These are phyloP conservation scores for Bombus consobrinus DNA, from an alignment of 1,140 invertebrate genomes.

Conservation along the genomic window DNA sequence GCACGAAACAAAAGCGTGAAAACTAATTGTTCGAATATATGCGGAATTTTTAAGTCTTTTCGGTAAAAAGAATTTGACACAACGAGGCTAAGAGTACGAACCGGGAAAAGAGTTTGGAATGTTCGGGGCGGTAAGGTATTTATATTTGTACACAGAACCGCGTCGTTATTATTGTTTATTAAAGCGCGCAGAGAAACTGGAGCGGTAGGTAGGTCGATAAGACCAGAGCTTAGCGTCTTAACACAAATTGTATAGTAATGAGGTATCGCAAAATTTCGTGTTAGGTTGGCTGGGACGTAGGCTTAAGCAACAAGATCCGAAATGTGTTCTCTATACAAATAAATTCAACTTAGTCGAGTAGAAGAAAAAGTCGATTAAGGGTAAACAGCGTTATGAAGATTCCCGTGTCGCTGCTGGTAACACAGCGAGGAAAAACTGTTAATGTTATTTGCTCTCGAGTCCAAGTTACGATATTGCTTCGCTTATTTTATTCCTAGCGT, in stretches of 20 bases:
- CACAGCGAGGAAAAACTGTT: neutral
- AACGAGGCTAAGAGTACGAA: neutral
- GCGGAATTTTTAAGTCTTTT: neutral
- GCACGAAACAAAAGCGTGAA: rapidly evolving
- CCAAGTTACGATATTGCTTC: neutral
- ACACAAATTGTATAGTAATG: conserved; percentile 43
- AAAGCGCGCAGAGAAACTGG: neutral
- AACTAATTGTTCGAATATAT: neutral
- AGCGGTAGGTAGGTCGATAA: neutral
- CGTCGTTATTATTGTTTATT: conserved; percentile 25
- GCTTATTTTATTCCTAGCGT: neutral
- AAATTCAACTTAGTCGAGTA: conserved; percentile 1
- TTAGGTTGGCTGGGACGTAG: neutral
- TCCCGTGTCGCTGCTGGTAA: neutral
- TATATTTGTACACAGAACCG: neutral
- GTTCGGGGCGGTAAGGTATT: neutral
- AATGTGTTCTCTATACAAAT: neutral
- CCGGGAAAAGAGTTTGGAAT: neutral
- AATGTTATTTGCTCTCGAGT: neutral
- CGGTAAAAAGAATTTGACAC: too few species aligned
- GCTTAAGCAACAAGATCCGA: conserved; percentile 21
- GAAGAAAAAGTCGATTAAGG: neutral
- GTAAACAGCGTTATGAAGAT: neutral
- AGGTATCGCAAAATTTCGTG: conserved; percentile 13
- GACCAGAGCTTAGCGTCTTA: conserved; percentile 30